Base-by-base conservation (phyloP, 2,797 vertebrate genomes). In the Mareca penelope region DNA sequence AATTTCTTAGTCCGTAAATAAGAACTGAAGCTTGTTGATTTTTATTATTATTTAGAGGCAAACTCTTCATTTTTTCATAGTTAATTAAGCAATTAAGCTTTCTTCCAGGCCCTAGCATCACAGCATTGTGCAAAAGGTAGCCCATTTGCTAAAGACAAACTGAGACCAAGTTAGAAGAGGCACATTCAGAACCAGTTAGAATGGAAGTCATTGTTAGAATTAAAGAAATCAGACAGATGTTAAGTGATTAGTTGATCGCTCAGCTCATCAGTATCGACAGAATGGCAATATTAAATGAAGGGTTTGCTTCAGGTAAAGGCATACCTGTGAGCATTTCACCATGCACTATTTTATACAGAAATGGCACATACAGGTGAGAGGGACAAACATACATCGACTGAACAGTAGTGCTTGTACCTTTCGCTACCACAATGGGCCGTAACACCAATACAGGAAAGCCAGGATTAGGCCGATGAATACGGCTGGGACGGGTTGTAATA, bases 391-490 rank as follows among this genome's bases (percentile, higher is more conserved):
- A 98, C 98, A 98, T 94, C 68, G 97, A 98, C 98, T 98, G 96
- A 97, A 98, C 98, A 98, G 98, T 98, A 98, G 98, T 98, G 98
- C 98, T 98, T 99, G 98, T 99, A 99, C 99, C 99, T 99, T 99
- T 99, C 98, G 98, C 99, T 99, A 99, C 99, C 99, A 99, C 98
- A 99, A 99, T 98, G 99, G 99, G 98, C 99, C 98, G 98, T 99
- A 99, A 99, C 99, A 99, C 99, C 99, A 99, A 99, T 99, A 99
- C 98, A 99, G 98, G 99, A 99, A 99, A 99, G 98, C 99, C 99
- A 99, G 99, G 99, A 99, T 98, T 98, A 99, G 99, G 98, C 99
- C 98, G 98, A 99, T 99, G 99, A 99, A 98, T 98, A 99, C 98
- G 99, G 99, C 99, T 99, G 98, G 99, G 99, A 99, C 98, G 98